Conservation (phyloP, 53 echinoderm and acorn worm species). For the Henricia sp. region DNA sequence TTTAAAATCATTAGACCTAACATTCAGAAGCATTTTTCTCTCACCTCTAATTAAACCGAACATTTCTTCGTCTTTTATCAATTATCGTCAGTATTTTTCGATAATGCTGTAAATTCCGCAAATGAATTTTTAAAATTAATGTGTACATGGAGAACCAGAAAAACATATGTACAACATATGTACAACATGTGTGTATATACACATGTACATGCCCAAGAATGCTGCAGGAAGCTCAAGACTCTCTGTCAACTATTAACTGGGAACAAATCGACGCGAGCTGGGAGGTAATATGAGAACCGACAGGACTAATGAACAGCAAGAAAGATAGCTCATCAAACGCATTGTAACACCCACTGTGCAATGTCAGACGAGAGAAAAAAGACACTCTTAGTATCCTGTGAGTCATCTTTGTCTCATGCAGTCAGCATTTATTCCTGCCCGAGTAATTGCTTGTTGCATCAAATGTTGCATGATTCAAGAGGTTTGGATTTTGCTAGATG, state of each 20-base stretch:
- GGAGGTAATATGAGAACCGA: neutral
- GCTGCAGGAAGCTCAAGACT: too few relatives aligned
- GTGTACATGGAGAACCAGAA: too few relatives aligned
- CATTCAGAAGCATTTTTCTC: too few relatives aligned
- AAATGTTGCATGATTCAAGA: neutral
- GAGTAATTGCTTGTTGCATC: neutral
- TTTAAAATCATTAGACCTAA: too few relatives aligned
- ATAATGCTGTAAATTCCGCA: too few relatives aligned
- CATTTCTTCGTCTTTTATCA: too few relatives aligned
- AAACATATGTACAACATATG: too few relatives aligned
- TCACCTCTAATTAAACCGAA: too few relatives aligned
- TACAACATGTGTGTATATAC: neutral
- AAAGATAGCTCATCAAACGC: neutral
- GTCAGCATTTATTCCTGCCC: neutral
- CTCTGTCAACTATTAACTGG: slow-evolving; percentile 1
- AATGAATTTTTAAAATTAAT: too few relatives aligned
- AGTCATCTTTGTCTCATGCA: slow-evolving; percentile 21
- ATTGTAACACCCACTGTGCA: neutral
- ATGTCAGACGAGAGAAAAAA: slow-evolving; percentile 8
- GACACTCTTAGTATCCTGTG: slow-evolving; percentile 51
- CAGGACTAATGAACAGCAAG: neutral
- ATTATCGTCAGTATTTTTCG: too few relatives aligned
- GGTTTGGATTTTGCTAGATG: neutral
- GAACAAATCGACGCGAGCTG: neutral
- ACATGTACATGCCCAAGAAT: neutral